phyloP scores from a whole-genome alignment of 2,113 vertebrate species.

The Sphyrna mokarran region DNA sequence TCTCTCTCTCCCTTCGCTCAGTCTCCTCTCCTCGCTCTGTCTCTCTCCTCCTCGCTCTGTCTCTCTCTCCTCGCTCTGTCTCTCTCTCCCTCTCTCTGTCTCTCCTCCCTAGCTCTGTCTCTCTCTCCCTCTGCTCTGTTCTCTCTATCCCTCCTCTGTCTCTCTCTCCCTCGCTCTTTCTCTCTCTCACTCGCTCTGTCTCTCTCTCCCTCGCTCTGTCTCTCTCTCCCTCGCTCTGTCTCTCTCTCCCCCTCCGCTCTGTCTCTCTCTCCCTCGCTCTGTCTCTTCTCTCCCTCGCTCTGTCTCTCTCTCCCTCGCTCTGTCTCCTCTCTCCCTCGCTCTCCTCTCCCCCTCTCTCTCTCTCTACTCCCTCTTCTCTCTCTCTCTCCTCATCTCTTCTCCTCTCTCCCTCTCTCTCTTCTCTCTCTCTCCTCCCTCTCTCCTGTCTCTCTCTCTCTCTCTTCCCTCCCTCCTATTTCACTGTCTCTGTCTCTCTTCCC shows the following conservation, averaged over 20 bases:
- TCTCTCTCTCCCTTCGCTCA: neutral
- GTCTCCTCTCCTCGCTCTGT: too few relatives aligned
- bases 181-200: neutral
- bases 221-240: neutral
- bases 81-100: neutral
- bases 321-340: neutral
- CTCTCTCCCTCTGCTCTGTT: neutral
- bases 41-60: neutral
- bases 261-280: too few relatives aligned
- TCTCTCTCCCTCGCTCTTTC: neutral
- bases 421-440: neutral
- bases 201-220: neutral
- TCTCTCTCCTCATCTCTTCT: too few relatives aligned
- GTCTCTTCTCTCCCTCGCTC: neutral
- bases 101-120: neutral
- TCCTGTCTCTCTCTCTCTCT: too few relatives aligned
- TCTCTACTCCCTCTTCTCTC: neutral
- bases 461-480: too few relatives aligned
- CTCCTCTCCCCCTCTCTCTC: neutral
- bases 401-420: too few relatives aligned
- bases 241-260: neutral
- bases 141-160: too few relatives aligned
- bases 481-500: neutral
- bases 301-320: neutral
- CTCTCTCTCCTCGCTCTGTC: neutral